Evolutionary conservation across 2,888 invertebrate genomes (phyloP).

Genomic region (Nebria salina): DNA sequence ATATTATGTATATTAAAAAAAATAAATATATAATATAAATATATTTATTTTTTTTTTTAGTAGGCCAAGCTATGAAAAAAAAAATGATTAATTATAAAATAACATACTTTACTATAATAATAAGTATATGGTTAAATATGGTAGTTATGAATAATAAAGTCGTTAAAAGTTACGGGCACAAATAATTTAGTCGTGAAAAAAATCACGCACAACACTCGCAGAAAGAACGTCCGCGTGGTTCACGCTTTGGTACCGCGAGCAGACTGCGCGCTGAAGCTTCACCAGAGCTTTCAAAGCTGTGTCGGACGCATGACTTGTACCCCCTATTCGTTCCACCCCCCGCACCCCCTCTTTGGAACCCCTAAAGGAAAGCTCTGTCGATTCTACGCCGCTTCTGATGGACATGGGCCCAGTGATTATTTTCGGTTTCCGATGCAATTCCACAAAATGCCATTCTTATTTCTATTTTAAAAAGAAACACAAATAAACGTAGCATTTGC

Average conservation of each 20-base stretch:
- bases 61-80: too few species aligned
- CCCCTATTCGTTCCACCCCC: not conserved
- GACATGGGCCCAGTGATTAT: not conserved
- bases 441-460: not conserved
- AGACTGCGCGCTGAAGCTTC: not conserved
- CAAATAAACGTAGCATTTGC: too few species aligned
- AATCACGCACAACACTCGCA: not conserved
- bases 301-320: not conserved
- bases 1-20: too few species aligned
- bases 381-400: not conserved
- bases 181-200: conserved; percentile 1
- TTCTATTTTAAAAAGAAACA: too few species aligned
- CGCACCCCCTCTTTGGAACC: not conserved
- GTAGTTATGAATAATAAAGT: not conserved
- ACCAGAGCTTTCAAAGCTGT: not conserved
- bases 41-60: too few species aligned
- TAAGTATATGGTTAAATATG: not conserved
- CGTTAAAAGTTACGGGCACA: not conserved
- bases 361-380: not conserved
- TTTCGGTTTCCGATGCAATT: not conserved
- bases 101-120: not conserved
- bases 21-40: too few species aligned
- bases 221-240: not conserved
- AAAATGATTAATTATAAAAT: not conserved
- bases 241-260: not conserved